A percentile compares a stretch with the other conserved stretches of the same genome.
Conservation (phyloP, 2,797 vertebrate species). For the Ficedula albicollis region DNA sequence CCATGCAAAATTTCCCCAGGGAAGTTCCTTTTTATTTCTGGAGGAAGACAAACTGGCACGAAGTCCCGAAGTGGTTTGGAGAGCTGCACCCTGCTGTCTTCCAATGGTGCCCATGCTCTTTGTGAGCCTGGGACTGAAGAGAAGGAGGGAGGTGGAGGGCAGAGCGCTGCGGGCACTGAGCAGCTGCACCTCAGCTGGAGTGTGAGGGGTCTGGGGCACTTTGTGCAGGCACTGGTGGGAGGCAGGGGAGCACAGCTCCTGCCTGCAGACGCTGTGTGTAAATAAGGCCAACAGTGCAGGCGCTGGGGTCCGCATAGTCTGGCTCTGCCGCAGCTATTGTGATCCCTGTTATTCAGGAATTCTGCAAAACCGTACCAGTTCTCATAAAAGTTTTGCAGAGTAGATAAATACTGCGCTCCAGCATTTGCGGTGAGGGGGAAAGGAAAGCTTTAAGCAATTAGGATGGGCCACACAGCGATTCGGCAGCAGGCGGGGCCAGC, state of each 20-base stretch:
- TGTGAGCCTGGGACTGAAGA: background rate
- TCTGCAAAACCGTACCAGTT: constrained; percentile 25
- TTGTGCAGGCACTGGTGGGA: background rate
- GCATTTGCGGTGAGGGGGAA: background rate
- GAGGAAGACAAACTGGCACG: background rate
- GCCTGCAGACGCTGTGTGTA: background rate
- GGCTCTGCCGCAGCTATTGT: constrained; percentile 37
- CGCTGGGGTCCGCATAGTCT: background rate
- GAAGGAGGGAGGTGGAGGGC: background rate
- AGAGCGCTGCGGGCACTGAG: rapidly evolving
- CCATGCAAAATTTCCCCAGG: background rate
- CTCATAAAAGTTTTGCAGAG: constrained; percentile 50
- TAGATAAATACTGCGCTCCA: constrained; percentile 19
- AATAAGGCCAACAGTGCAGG: background rate
- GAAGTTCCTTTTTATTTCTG: background rate
- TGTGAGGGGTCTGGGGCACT: background rate
- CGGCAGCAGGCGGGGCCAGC: background rate
- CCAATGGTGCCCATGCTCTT: rapidly evolving
- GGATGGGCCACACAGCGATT: constrained; percentile 29
- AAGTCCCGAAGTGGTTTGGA: background rate
- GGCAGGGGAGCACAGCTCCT: background rate
- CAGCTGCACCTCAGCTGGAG: background rate
- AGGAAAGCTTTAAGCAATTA: constrained; percentile 57
- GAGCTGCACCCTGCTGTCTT: background rate
- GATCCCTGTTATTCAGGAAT: constrained; percentile 34